Base-by-base conservation (phyloP, 2,888 invertebrate genomes). In the Hesperia comma region DNA sequence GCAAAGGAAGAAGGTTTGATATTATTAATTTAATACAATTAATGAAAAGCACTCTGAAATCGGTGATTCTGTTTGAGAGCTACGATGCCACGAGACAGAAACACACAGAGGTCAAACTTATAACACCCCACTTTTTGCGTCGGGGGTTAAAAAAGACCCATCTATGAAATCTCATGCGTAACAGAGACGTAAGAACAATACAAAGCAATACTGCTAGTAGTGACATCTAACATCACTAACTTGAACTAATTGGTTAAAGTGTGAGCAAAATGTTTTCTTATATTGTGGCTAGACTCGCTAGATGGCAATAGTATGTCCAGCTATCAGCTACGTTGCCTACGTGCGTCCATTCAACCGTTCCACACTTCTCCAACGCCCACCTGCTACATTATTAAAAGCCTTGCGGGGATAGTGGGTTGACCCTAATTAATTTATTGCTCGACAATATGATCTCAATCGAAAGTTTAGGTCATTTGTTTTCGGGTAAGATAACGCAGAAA, bases 391-490 rank as follows among this genome's bases (percentile, higher is more conserved):
- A 62, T 55, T 62, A 55, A 62, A 62, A 26, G 41, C 43, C 43
- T 62, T 62, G 62, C 43, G 62, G 62, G 55, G 54, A 55, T 62
- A 62, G 62, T 62, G 55, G 62, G 62, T 55, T 62, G 62, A 55
- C 62, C 54, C 54, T 62, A 62, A 62, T 62, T 62, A 62, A 62
- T 62, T 62, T 62, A 62, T 62, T 62, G 55, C 62, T 32, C 41
- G 62, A 62, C 62, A 62, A 55, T 62, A 62, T 62, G 62, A 62
- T 62, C 62, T 62, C 55, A 55, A 55, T 62, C 62, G 53, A 41
- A 62, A 62, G 43, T 62, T 55, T 32, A 55, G 62, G 43, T 43
- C 41, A 55, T 55, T 63, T 54, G 54, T 54, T 41, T 62, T 43
- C 17, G 43, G 17, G 40, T 55, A 43, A 53, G 32, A 41, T 17